A percentile compares a stretch with the other conserved stretches of the same genome.
These are phyloP conservation scores for Eristalinus sepulchralis DNA, from an alignment of 2,888 invertebrate genomes.

Conservation along the genomic window DNA sequence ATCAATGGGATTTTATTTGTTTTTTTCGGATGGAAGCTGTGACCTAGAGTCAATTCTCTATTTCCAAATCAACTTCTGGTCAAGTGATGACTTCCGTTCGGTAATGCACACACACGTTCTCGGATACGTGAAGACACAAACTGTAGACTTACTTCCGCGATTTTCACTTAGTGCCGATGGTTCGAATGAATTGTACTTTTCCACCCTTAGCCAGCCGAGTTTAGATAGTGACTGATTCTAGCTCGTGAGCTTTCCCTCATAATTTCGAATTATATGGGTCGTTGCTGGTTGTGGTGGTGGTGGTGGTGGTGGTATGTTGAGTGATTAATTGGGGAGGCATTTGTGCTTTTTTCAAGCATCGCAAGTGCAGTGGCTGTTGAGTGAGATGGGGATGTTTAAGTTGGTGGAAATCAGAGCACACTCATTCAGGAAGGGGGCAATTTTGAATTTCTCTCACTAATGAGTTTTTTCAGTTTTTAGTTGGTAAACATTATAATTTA, in stretches of 20 bases:
- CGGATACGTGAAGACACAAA: conserved; percentile 12
- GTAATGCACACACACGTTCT: conserved; percentile 25
- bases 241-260: conserved; percentile 40
- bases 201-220: conserved; percentile 58
- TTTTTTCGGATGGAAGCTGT: conserved; percentile 10
- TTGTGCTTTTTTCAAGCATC: conserved; percentile 25
- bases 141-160: conserved; percentile 33
- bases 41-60: conserved; percentile 17
- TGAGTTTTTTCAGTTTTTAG: not conserved
- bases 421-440: not conserved
- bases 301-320: conserved; percentile 3
- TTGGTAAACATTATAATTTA: too few relatives aligned
- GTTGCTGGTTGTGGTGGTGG: conserved; percentile 6
- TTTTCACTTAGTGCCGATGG: conserved; percentile 16
- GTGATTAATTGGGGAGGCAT: conserved; percentile 19
- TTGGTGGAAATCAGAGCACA: not conserved
- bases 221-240: conserved; percentile 54
- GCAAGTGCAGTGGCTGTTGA: not conserved
- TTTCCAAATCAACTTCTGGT: conserved; percentile 21
- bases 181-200: conserved; percentile 4
- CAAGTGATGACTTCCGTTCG: conserved; percentile 28
- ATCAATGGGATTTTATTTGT: conserved; percentile 45
- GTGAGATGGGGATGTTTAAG: not conserved
- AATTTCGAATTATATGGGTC: conserved; percentile 36
- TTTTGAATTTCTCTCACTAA: not conserved